Evolutionary conservation across 2,888 invertebrate species (phyloP), one percentile per base, ranked within the genome.

Genomic region (Caenorhabditis sulstoni): DNA sequence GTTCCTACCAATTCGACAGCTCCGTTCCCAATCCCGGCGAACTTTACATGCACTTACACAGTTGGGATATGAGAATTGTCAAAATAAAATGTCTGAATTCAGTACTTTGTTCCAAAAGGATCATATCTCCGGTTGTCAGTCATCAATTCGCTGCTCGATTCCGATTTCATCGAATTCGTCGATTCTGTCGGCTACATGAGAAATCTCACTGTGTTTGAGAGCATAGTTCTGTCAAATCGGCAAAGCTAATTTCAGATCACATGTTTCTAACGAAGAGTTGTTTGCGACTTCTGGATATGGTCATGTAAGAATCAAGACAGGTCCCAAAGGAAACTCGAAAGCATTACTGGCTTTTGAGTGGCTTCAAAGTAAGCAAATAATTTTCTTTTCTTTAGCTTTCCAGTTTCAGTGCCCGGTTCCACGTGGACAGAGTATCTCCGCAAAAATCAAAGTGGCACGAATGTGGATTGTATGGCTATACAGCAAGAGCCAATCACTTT

Each of bases 321-420:
- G 70, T 7, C 39, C 70, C 1, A 53, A 39, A 14, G 77, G 70
- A 39, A 65, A 53, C 12, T 77, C 77, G 4, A 64, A 55, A 55
- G 77, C 70, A 7, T 22, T 77, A 14, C 53, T 77, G 0, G 53
- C 53, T 12, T 70, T 77, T 45, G 64, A 77, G 45, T 77, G 77
- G 77, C 16, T 65, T 3, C 22, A 59, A 55, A 62, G 76, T 77
- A n/a, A 9, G 53, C 44, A 7, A 29, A n/a, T n/a, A 3, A 29
- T 20, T 41, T 1, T 23, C 16, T 20, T 23, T 53, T 0, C 14
- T 23, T 23, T 1, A 7, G 23, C 2, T 11, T 20, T 23, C 4
- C 3, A 18, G 8, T 67, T 68, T 49, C 37, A 76, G 76, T 77
- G 70, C 70, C 68, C 3, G 47, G 16, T 9, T 70, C 68, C 0